Base-by-base conservation (phyloP, 1,140 invertebrate species). In the Trichomalopsis sarcophagae region DNA sequence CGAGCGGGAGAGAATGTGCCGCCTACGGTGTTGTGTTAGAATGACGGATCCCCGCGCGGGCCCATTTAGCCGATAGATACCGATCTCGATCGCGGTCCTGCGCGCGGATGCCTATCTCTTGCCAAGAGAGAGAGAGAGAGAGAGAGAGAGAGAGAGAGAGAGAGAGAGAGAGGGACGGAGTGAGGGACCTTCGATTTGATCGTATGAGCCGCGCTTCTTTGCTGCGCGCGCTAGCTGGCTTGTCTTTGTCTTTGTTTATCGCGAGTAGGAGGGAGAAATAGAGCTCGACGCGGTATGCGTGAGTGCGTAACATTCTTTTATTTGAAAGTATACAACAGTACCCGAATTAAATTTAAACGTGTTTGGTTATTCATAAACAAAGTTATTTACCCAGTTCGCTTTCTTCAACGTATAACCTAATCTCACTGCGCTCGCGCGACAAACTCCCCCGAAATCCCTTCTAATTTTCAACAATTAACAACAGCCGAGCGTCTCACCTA, bases 1-100 rank as follows among this genome's bases (percentile, higher is more conserved):
- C 36, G 50, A 76, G 23, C 44, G 71, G 47, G 75, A 76, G 68
- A 36, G 68, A 79, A 79, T 36, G 68, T 47, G 62, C 86, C 86
- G 87, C 87, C 86, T 87, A 86, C 87, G 83, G 27, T 74, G 73
- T 81, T 90, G 91, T 91, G 91, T 89, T 90, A 91, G 91, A 92
- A 92, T 92, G 92, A 92, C 90, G 88, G 89, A 92, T 93, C 90
- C 91, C 86, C 89, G 82, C 82, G 84, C 68, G 87, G 88, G 88
- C 89, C 88, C 89, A 90, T 91, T 91, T 91, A 91, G 90, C 88
- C 88, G 85, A 89, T 88, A 91, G 91, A 93, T 93, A 93, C 87
- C 86, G 86, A 92, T 92, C 91, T 91, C 89, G 91, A 91, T 90
- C 88, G 81, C 87, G 86, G 85, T 86, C 27, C 50, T 23, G 17